Base-by-base conservation (phyloP, 2,888 invertebrate species). In the Salticus scenicus region DNA sequence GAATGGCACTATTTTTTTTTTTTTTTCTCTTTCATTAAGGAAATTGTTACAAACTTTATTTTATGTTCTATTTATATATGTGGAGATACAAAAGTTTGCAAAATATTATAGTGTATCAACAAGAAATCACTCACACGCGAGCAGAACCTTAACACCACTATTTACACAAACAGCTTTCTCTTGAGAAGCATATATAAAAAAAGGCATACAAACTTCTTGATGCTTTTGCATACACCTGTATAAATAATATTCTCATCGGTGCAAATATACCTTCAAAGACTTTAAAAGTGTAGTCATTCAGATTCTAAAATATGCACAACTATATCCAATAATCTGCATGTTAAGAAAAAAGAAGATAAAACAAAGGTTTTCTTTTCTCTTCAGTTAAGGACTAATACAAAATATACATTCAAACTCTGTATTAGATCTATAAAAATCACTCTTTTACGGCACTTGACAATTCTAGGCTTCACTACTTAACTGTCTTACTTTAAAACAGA, bases 361-460 rank as follows among this genome's bases (percentile, higher is more conserved):
- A 33, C n/a, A n/a, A 17, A 51, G 24, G 31, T 37, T 63, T 67
- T n/a, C n/a, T n/a, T n/a, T n/a, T n/a, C n/a, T n/a, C n/a, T n/a
- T 31, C 31, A 73, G 17, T 12, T 37, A 31, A 20, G 31, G 51
- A 14, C 10, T 41, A 63, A 63, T 84, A 84, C 63, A 84, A 84
- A 84, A 84, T 84, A 84, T 84, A 84, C 83, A 77, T 28, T 69
- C 37, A 33, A 66, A 83, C 33, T 63, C 42, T 72, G 42, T 37
- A 66, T 69, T 51, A 31, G 57, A 67, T 67, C 74, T 70, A 81
- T 28, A 74, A 81, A 70, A 37, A 33, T 67, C 37, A 67, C 37
- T 67, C 57, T 57, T 57, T 57, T n/a, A 57, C 57, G 57, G 57
- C 57, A 57, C 57, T 57, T 57, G 57, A 57, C 57, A 57, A 57